Percentiles rank a stretch among this genome's conserved stretches.
Evolutionary conservation across 2,888 invertebrate genomes (phyloP).

Genomic region (Oligia latruncula): DNA sequence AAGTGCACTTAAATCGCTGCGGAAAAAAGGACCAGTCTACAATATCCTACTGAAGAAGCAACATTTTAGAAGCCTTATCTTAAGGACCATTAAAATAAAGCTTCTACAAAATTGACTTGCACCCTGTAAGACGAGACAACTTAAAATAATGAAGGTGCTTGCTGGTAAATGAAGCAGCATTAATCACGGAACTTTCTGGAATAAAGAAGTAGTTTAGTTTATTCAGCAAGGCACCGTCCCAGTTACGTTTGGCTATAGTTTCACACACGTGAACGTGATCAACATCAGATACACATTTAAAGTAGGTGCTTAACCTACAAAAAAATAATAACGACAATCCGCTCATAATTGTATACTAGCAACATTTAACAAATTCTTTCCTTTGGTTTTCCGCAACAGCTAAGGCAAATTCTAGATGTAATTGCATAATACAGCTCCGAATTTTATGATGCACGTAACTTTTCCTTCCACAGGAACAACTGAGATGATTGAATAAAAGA

Average conservation of each 20-base stretch:
- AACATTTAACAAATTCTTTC: slow-evolving; percentile 23
- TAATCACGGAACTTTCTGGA: slow-evolving; percentile 5
- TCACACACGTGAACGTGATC: neutral
- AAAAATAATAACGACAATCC: slow-evolving; percentile 36
- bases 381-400: slow-evolving; percentile 7
- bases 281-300: neutral
- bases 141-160: slow-evolving; percentile 17
- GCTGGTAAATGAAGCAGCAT: slow-evolving; percentile 12
- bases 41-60: slow-evolving; percentile 11
- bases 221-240: neutral
- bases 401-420: slow-evolving; percentile 36
- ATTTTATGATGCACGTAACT: neutral
- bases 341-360: slow-evolving; percentile 27
- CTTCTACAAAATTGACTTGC: slow-evolving; percentile 25
- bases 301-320: neutral
- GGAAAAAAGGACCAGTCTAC: slow-evolving; percentile 17
- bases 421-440: slow-evolving; percentile 8
- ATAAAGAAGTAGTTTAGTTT: neutral
- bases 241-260: neutral
- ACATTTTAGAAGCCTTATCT: slow-evolving; percentile 8
- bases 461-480: slow-evolving; percentile 1
- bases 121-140: slow-evolving; percentile 3
- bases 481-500: slow-evolving; percentile 33
- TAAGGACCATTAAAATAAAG: slow-evolving; percentile 15
- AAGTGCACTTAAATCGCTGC: slow-evolving; percentile 21